Base-by-base conservation (phyloP, 92 coral and sea anemone genomes). In the Montipora capitata region DNA sequence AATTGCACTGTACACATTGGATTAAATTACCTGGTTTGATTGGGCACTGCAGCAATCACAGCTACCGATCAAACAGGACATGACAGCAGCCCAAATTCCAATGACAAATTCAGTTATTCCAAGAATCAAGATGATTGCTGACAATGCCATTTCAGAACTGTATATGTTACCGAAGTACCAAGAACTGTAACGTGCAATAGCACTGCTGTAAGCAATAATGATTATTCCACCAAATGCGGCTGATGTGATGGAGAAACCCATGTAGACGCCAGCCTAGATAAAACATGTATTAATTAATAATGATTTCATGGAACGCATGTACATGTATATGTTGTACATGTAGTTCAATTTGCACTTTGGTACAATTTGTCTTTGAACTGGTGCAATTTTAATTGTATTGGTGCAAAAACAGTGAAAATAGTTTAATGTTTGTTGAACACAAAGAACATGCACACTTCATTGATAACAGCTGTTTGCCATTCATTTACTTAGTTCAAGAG, bases 41-140 rank as follows among this genome's bases (percentile, higher is more conserved):
- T 14, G 9, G 9, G 45, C 11, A n/a, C 13, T 41, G 52, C 85
- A 81, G 40, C 79, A 65, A 10, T 20, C 20, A 17, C 87, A 72
- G 15, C 20, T 15, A 42, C 10, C 20, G 11, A 75, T 14, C 9
- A 42, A n/a, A 20, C 83, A 85, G 66, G 76, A 64, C 42, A 72
- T 10, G 67, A 49, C 56, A 3, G 89, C 75, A 0, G 83, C 81
- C 89, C 83, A 85, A 40, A 85, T 85, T 57, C 89, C 89, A 63
- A 85, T 42, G 57, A 10, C 74, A 85, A 85, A 85, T 61, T 85
- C 75, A 8, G 35, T 69, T 44, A 85, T 67, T 38, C 89, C 82
- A 51, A 85, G 81, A 39, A 85, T 6, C 75, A 85, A 67, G 20
- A 67, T 85, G 61, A 76, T 85, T 1, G 54, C 74, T 45, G 89